Percentiles rank a stretch among this genome's conserved stretches.
phyloP scores from a whole-genome alignment of 1,140 invertebrate genomes.

The Armadillidium nasatum region DNA sequence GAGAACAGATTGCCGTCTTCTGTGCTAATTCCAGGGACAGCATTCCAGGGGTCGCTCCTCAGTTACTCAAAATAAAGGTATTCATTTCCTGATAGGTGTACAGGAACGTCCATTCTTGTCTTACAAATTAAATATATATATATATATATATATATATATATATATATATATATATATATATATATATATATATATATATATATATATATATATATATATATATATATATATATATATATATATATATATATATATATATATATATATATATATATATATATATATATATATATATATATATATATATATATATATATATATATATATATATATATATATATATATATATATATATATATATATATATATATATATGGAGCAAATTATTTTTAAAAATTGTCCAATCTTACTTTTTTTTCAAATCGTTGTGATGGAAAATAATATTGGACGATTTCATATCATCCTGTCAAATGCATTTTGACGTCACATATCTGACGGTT shows the following conservation, averaged over 20 bases:
- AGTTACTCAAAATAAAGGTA: conserved; percentile 57
- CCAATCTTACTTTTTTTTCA: too few species aligned
- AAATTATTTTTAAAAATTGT: too few species aligned
- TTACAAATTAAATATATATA: too few species aligned
- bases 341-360: conserved; percentile 14
- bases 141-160: too few species aligned
- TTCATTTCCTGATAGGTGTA: too few species aligned
- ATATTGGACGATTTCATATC: too few species aligned
- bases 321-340: conserved; percentile 3
- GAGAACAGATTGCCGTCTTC: conserved; percentile 52
- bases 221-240: conserved; percentile 14
- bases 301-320: conserved; percentile 15
- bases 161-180: too few species aligned
- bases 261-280: conserved; percentile 12
- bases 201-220: conserved; percentile 15
- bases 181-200: too few species aligned
- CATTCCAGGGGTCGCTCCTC: conserved; percentile 57
- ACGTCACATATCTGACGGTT: background rate
- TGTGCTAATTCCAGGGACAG: conserved; percentile 53
- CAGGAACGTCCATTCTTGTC: too few species aligned
- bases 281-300: conserved; percentile 10
- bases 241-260: conserved; percentile 15
- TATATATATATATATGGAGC: background rate
- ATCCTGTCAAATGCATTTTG: background rate
- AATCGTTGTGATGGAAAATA: too few species aligned